phyloP scores from a whole-genome alignment of 1,140 invertebrate species.

The Steinernema feltiae region DNA sequence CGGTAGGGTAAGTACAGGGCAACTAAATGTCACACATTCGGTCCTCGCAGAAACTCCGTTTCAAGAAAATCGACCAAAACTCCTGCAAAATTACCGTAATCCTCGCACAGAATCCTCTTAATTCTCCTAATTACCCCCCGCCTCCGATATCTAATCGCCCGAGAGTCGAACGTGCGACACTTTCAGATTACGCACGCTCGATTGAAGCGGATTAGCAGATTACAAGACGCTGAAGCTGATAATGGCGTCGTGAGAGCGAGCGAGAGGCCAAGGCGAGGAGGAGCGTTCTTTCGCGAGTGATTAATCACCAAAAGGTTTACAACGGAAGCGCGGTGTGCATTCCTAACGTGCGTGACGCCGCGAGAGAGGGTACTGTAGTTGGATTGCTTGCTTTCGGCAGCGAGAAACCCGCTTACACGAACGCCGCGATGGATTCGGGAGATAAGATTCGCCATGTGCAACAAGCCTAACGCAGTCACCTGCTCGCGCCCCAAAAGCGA shows the following conservation, averaged over 20 bases:
- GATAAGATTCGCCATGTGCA: too few species aligned
- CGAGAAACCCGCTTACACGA: neutral
- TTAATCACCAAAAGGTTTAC: conserved; percentile 9
- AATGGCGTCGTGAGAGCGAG: neutral
- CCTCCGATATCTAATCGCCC: neutral
- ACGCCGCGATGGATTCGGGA: too few species aligned
- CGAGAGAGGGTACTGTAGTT: neutral
- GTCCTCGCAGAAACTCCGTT: neutral
- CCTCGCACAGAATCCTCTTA: neutral
- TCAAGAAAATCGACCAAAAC: too few species aligned
- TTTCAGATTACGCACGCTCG: neutral
- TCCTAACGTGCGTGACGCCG: neutral
- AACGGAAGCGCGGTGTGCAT: neutral
- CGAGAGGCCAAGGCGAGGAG: neutral
- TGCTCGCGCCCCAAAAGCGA: too few species aligned
- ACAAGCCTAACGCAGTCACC: too few species aligned
- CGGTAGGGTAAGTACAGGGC: neutral
- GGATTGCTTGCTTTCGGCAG: neutral
- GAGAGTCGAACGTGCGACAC: neutral
- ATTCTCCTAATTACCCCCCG: neutral
- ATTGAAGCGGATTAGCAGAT: neutral
- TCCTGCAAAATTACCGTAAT: neutral
- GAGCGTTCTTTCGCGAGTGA: neutral
- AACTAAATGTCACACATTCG: neutral
- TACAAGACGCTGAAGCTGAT: neutral